A percentile compares a stretch with the other conserved stretches of the same genome.
These are phyloP conservation scores for Meriones psammophilus DNA, from an alignment of 2,797 vertebrate species.

Conservation along the genomic window DNA sequence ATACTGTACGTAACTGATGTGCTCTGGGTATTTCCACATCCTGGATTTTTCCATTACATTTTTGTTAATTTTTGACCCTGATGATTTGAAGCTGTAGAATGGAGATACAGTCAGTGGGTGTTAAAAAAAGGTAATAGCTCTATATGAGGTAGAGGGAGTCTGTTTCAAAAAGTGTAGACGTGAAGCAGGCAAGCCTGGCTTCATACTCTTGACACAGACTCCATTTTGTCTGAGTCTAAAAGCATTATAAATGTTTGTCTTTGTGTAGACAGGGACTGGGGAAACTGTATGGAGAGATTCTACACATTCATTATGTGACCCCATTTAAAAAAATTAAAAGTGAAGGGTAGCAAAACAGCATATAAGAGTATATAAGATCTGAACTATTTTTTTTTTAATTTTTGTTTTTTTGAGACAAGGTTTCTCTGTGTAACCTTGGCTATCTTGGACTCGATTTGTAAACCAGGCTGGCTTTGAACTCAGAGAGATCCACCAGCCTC, in stretches of 20 bases:
- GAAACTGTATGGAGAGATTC: not conserved
- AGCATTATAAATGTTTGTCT: not conserved
- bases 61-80: constrained; percentile 53
- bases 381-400: too few relatives aligned
- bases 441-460: not conserved
- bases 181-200: not conserved
- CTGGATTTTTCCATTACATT: constrained; percentile 49
- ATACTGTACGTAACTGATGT: not conserved
- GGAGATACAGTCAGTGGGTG: not conserved
- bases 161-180: not conserved
- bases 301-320: not conserved
- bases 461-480: too few relatives aligned
- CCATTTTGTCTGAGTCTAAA: not conserved
- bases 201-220: not conserved
- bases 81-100: not conserved
- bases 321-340: not conserved
- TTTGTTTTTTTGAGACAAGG: too few relatives aligned
- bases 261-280: not conserved
- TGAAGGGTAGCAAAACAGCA: not conserved
- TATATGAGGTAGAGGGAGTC: not conserved
- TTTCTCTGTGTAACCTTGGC: too few relatives aligned
- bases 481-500: too few relatives aligned
- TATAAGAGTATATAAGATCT: not conserved
- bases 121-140: not conserved
- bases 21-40: constrained; percentile 42